Conservation (phyloP, 2,888 invertebrate species). For the Galerucella nymphaeae region DNA sequence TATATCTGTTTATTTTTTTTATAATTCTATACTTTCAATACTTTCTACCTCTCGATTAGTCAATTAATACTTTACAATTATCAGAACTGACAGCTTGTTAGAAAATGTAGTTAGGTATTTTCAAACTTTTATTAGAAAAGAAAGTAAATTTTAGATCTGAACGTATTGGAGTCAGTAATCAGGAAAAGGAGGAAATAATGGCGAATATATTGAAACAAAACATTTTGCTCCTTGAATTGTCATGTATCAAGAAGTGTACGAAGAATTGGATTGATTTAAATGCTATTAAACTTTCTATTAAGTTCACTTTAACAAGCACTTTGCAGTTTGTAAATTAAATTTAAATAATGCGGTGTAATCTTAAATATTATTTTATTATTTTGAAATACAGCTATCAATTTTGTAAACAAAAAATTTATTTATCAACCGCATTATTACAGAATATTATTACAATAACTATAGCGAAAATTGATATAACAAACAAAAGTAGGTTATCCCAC, state of each 20-base stretch:
- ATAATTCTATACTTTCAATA: conserved; percentile 1
- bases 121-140: not conserved
- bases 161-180: no score
- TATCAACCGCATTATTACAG: not conserved
- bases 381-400: not conserved
- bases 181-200: no score
- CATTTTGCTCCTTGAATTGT: no score
- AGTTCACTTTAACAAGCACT: not conserved
- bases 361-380: not conserved
- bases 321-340: not conserved
- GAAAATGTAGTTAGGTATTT: not conserved
- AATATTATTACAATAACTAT: not conserved
- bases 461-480: not conserved
- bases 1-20: not conserved
- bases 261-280: not conserved
- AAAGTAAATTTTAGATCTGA: no score
- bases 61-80: not conserved
- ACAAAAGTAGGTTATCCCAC: not conserved
- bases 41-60: not conserved
- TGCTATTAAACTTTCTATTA: not conserved
- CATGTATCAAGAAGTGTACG: not conserved
- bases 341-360: not conserved
- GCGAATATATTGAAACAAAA: no score
- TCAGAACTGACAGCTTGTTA: not conserved
- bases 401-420: conserved; percentile 6